Evolutionary conservation across 2,888 invertebrate species (phyloP).

Genomic region (Apeira syringaria): DNA sequence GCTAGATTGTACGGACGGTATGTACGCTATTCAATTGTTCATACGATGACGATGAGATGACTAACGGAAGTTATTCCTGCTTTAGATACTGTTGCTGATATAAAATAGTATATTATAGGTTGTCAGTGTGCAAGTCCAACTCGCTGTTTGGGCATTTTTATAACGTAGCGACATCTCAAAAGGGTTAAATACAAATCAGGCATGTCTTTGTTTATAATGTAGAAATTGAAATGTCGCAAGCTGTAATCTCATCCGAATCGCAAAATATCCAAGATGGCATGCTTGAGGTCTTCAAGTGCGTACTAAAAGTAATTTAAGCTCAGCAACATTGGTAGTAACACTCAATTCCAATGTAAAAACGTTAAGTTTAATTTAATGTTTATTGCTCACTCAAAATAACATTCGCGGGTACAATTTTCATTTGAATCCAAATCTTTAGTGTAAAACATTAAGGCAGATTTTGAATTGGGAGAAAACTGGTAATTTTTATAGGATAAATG

Average conservation of each 20-base stretch:
- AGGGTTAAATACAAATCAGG: too few relatives aligned
- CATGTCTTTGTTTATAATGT: background rate
- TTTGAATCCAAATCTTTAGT: constrained; percentile 22
- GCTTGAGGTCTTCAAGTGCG: constrained; percentile 13
- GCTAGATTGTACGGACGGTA: too few relatives aligned
- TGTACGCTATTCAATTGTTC: too few relatives aligned
- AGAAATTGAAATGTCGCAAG: constrained; percentile 12
- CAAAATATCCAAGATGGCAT: constrained; percentile 9
- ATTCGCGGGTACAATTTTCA: constrained; percentile 15
- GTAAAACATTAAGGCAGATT: constrained; percentile 20
- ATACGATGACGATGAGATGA: too few relatives aligned
- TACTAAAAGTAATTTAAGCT: constrained; percentile 17
- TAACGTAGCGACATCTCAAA: too few relatives aligned
- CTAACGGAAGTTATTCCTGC: too few relatives aligned
- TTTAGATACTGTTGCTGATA: too few relatives aligned
- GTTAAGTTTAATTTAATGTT: constrained; percentile 30
- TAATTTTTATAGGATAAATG: constrained; percentile 5
- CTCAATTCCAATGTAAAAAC: constrained; percentile 32
- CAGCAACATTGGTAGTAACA: constrained; percentile 36
- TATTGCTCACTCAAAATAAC: constrained; percentile 41
- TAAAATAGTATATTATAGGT: too few relatives aligned
- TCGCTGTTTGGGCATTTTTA: too few relatives aligned
- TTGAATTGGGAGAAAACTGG: constrained; percentile 4
- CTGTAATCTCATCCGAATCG: constrained; percentile 7
- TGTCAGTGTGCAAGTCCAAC: too few relatives aligned